Evolutionary conservation across 2,797 vertebrate species (phyloP), one percentile per base, ranked within the genome.

Genomic region (Holocentrus rufus): DNA sequence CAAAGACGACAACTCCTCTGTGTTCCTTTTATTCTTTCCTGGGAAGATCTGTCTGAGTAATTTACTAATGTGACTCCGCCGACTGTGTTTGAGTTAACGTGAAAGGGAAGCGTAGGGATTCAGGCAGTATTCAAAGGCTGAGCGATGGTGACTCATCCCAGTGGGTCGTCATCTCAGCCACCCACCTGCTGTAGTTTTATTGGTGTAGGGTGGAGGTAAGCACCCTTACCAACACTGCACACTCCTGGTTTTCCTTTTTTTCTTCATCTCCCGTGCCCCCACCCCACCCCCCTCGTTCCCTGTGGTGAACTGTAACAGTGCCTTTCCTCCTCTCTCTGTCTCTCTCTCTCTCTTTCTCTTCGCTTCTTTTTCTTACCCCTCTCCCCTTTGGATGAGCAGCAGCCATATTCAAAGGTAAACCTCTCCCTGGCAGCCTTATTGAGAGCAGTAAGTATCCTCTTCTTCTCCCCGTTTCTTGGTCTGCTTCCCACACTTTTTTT

Each of bases 391-490:
- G 94, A 94, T 94, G 94, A 91, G 89, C 95, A 99, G 97, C 95
- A 83, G 93, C 96, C 91, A 96, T 99, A 92, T 97, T 98, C 94
- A 98, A 98, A 96, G 97, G 96, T 95, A 97, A 98, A 97, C 94
- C 93, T 93, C 94, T 96, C 90, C 96, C 96, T 91, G 96, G 95
- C 93, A 94, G 94, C 95, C 94, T 97, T 92, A 93, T 97, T 94
- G 95, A 97, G 92, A 95, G 94, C 95, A 96, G 97, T 99, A 96
- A 98, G 97, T 98, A 96, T 92, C 83, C 55, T 80, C 4, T 60
- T 74, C 59, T 80, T 74, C 71, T 86, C 39, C 69, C 58, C 56
- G 57, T 66, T 60, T 70, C 63, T 62, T 65, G 62, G 22, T 56
- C 25, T 44, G 22, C 44, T 53, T 49, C n/a, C 44, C 23, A 18